Evolutionary conservation across 1,140 invertebrate genomes (phyloP), one percentile per base, ranked within the genome.

Genomic region (Pararge aegeria): DNA sequence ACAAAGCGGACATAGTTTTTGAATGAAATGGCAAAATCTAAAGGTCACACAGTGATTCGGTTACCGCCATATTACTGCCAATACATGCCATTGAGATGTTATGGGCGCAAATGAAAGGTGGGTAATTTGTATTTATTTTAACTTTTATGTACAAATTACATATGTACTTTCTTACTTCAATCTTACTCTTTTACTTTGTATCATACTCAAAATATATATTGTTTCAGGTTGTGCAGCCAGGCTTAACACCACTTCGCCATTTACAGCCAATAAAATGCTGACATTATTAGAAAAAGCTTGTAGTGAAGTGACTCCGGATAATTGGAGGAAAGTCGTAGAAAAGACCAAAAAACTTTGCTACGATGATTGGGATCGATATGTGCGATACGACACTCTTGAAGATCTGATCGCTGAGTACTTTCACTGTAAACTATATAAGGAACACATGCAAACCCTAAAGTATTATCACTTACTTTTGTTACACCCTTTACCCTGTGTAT

Each of bases 1-100:
- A 44, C 37, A 55, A 40, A 54, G 20, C 37, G 37, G 19, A 55
- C 21, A 55, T 42, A 55, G 24, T 55, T 55, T 54, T 55, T 42
- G 21, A 37, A 55, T 44, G 15, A 55, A 55, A 55, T 29, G 19
- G 20, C 20, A 42, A 38, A 55, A 42, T 38, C 20, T 3, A 55
- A 55, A 27, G 18, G 34, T 44, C 20, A 38, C 24, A 24, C 24
- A 24, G 24, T 24, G 24, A 24, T 24, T 24, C 24, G 24, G 24
- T 24, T 24, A 24, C 24, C 24, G 24, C 24, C 24, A 24, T 24
- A 24, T 7, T 7, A 24, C 24, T 24, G 24, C 24, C 24, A 24
- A 24, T 24, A 24, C 7, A 24, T 24, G 24, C 24, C 24, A 24
- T 24, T 24, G 24, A 24, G 24, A 24, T 24, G 24, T 4, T 24